These are phyloP conservation scores for Hephaestus fuliginosus DNA, from an alignment of 2,797 vertebrate genomes.

Conservation along the genomic window DNA sequence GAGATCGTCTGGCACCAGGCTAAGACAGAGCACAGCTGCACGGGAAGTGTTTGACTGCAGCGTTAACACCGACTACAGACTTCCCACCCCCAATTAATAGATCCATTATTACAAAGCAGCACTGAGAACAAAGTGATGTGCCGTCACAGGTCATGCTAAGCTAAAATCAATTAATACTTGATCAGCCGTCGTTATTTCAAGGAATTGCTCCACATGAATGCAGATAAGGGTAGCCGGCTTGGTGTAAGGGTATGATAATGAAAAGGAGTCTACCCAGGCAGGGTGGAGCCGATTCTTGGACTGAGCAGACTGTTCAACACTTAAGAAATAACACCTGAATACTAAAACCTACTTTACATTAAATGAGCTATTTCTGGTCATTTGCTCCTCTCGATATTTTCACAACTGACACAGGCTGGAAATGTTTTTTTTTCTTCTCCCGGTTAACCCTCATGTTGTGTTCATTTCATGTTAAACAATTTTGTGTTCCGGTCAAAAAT, in stretches of 20 bases:
- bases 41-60: not conserved
- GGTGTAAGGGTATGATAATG: not conserved
- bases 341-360: not conserved
- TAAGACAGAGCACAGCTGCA: not conserved
- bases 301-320: not conserved
- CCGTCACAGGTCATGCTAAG: conserved; percentile 6
- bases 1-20: not conserved
- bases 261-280: not conserved
- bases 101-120: not conserved
- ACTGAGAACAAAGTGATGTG: not conserved
- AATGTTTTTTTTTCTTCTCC: not conserved
- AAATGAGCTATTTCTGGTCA: not conserved
- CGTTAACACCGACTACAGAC: not conserved
- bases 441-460: too few species aligned
- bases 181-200: conserved; percentile 3
- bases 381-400: not conserved
- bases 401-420: not conserved
- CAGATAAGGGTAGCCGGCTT: conserved; percentile 11
- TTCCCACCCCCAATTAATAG: not conserved
- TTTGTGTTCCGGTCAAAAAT: too few species aligned
- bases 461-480: too few species aligned
- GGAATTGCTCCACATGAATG: conserved; percentile 13
- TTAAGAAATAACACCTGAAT: not conserved
- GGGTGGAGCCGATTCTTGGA: not conserved
- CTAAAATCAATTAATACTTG: conserved; percentile 29